Percentiles rank a stretch among this genome's conserved stretches.
These are phyloP conservation scores for Trichacis sp. DNA, from an alignment of 2,888 invertebrate species.

Conservation along the genomic window DNA sequence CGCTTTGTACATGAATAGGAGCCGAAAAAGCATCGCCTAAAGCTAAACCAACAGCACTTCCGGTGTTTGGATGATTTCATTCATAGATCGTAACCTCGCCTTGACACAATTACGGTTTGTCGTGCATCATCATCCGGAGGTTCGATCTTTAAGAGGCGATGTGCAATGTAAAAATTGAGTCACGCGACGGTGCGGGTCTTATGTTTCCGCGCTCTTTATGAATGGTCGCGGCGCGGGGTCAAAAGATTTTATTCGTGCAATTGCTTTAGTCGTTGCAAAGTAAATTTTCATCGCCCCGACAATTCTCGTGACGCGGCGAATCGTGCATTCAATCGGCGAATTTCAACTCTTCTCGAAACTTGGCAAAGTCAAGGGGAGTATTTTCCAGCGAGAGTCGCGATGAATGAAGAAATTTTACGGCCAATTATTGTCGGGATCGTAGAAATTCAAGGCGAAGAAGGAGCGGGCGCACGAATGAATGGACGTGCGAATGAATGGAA, in stretches of 20 bases:
- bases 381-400: slow-evolving; percentile 26
- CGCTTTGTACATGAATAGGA: slow-evolving; percentile 1
- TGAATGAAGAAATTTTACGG: slow-evolving; percentile 40
- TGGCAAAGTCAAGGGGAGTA: neutral
- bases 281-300: neutral
- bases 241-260: neutral
- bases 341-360: slow-evolving; percentile 6
- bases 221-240: neutral
- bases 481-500: slow-evolving; percentile 32
- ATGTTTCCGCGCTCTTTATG: slow-evolving; percentile 14
- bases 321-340: neutral
- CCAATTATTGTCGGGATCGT: slow-evolving; percentile 44
- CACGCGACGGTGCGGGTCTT: slow-evolving; percentile 3
- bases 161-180: slow-evolving; percentile 5
- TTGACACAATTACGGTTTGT: slow-evolving; percentile 42
- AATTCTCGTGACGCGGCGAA: neutral
- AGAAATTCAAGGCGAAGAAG: slow-evolving; percentile 27
- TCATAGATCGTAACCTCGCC: slow-evolving; percentile 15
- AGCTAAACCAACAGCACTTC: slow-evolving; percentile 5
- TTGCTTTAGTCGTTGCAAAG: slow-evolving; percentile 18
- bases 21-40: too few species aligned
- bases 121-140: slow-evolving; percentile 33
- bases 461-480: slow-evolving; percentile 26
- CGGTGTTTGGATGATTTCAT: slow-evolving; percentile 4
- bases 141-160: slow-evolving; percentile 3